Conservation (phyloP, 2,113 vertebrate genomes). For the Cryptoleucopteryx plumbea region DNA sequence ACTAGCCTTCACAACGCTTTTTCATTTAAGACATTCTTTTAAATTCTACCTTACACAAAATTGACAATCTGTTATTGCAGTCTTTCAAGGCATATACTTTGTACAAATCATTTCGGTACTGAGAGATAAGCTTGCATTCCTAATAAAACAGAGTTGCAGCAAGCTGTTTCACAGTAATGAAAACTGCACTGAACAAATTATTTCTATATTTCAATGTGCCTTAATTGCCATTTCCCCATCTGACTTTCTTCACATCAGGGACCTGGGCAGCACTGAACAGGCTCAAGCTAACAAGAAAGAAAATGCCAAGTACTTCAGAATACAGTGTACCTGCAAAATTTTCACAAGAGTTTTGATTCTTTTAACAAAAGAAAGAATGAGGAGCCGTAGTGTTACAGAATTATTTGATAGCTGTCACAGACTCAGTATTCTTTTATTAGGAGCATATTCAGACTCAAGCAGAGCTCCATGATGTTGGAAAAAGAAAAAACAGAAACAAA, state of each 20-base stretch:
- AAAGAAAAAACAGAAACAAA: not conserved
- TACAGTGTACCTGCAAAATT: not conserved
- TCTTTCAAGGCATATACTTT: not conserved
- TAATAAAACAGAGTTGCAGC: not conserved
- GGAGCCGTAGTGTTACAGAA: accelerated
- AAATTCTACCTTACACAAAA: not conserved
- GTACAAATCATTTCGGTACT: not conserved
- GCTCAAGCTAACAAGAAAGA: not conserved
- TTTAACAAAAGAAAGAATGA: not conserved
- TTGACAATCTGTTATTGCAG: not conserved
- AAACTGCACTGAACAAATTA: not conserved
- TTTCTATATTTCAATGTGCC: not conserved
- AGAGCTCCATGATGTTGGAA: not conserved
- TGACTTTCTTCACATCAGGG: not conserved
- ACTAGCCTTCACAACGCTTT: not conserved
- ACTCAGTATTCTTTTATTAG: not conserved
- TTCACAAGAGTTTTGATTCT: not conserved
- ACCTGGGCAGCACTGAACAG: not conserved
- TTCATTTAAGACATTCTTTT: not conserved
- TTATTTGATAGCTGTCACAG: not conserved
- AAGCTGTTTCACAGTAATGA: not conserved
- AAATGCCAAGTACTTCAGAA: not conserved
- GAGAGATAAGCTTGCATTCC: not conserved
- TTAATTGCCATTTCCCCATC: not conserved
- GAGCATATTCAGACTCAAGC: not conserved